phyloP scores from a whole-genome alignment of 2,797 vertebrate genomes.

The Malurus splendens region DNA sequence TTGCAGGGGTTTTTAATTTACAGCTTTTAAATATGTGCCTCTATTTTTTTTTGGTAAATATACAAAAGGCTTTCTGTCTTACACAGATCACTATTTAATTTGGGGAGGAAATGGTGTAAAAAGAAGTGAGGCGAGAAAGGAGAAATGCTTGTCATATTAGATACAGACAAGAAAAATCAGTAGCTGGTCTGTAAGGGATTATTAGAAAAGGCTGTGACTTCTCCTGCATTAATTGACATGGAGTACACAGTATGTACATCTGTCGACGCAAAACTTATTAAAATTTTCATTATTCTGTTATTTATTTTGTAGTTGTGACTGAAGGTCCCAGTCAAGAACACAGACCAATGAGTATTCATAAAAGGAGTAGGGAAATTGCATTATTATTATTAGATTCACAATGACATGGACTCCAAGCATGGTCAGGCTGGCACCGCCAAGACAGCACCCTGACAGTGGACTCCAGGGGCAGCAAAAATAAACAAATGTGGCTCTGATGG shows the following conservation, averaged over 20 bases:
- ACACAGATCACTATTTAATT: not conserved
- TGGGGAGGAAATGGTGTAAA: not conserved
- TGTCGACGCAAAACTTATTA: not conserved
- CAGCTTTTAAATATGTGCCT: not conserved
- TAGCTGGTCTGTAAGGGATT: not conserved
- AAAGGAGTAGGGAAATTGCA: not conserved
- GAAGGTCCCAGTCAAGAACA: not conserved
- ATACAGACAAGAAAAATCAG: not conserved
- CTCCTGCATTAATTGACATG: not conserved
- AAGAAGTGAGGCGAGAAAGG: not conserved
- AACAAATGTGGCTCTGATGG: not conserved
- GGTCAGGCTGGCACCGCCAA: constrained; percentile 11
- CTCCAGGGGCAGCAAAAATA: not conserved
- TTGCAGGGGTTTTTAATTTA: not conserved
- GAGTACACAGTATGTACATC: not conserved
- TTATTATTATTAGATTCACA: constrained; percentile 26
- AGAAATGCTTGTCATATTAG: not conserved
- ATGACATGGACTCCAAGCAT: not conserved
- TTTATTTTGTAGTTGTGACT: not conserved
- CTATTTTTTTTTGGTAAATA: not conserved
- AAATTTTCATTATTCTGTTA: constrained; percentile 8
- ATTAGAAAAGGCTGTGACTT: not conserved
- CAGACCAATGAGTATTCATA: not conserved
- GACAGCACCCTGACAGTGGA: not conserved
- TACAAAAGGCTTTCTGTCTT: not conserved